Conservation (phyloP, 2,113 vertebrate species). For the Nicator chloris region DNA sequence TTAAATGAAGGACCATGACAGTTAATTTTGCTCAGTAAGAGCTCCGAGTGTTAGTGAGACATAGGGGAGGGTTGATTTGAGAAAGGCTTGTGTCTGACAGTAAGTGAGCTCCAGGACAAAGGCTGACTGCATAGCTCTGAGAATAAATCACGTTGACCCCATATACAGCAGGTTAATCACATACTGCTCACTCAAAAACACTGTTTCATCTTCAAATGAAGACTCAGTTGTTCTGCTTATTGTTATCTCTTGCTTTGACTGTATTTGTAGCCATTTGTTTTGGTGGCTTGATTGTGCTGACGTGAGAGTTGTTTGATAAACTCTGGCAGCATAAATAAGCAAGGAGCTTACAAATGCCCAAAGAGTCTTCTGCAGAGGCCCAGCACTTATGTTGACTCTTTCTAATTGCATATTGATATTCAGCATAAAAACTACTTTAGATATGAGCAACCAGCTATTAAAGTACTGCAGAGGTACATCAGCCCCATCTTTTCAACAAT, state of each 20-base stretch:
- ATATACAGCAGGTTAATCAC: not conserved
- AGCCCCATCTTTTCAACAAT: not conserved
- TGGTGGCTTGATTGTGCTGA: not conserved
- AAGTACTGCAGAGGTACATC: not conserved
- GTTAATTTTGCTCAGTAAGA: not conserved
- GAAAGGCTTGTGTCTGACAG: not conserved
- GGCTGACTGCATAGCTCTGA: not conserved
- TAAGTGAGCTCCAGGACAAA: not conserved
- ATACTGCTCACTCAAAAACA: conserved; percentile 5
- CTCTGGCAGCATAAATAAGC: not conserved
- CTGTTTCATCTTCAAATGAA: conserved; percentile 22
- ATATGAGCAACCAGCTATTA: not conserved
- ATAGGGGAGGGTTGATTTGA: not conserved
- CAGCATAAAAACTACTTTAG: not conserved
- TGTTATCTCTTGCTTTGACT: not conserved
- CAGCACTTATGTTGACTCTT: not conserved
- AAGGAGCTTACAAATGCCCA: not conserved
- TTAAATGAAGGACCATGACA: not conserved
- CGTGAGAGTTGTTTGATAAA: not conserved
- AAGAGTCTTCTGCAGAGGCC: not conserved
- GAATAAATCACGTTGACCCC: not conserved
- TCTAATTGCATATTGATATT: conserved; percentile 15
- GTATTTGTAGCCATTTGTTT: conserved; percentile 19
- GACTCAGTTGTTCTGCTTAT: not conserved
- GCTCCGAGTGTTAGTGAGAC: not conserved